Evolutionary conservation across 2,888 invertebrate species (phyloP).

Genomic region (Podotricha telesiphe): DNA sequence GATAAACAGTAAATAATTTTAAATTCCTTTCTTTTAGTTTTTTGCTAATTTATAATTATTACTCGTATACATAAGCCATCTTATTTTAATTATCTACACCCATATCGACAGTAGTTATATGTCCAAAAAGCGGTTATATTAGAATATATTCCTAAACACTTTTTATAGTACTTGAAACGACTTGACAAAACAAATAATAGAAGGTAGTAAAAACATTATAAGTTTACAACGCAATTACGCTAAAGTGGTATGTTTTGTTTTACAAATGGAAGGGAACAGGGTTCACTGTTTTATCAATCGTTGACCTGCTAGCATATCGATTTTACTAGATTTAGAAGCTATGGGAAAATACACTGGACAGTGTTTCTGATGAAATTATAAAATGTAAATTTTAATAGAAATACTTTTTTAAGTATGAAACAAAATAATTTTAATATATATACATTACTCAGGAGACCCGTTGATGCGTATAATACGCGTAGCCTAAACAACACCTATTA

Average conservation of each 20-base stretch:
- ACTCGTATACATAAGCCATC: too few species aligned
- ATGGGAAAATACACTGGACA: neutral
- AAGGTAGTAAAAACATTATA: neutral
- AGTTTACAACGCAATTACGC: neutral
- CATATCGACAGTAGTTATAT: neutral
- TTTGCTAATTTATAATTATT: too few species aligned
- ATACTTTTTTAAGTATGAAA: too few species aligned
- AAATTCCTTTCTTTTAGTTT: too few species aligned
- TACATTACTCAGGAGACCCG: too few species aligned
- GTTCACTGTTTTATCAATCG: slow-evolving; percentile 18
- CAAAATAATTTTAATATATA: too few species aligned
- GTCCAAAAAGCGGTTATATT: neutral
- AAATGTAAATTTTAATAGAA: neutral
- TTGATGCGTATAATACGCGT: too few species aligned
- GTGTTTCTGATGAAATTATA: neutral
- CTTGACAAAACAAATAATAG: neutral
- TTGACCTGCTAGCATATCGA: slow-evolving; percentile 22
- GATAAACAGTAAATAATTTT: too few species aligned
- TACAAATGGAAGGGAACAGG: slow-evolving; percentile 10
- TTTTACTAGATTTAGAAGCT: slow-evolving; percentile 12
- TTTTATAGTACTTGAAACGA: too few species aligned
- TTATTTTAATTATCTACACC: neutral
- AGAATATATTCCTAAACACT: too few species aligned
- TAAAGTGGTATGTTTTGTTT: slow-evolving; percentile 5
- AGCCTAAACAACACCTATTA: too few species aligned